Evolutionary conservation across 2,888 invertebrate species (phyloP), one percentile per base, ranked within the genome.

Genomic region (Sialis fuliginosa): DNA sequence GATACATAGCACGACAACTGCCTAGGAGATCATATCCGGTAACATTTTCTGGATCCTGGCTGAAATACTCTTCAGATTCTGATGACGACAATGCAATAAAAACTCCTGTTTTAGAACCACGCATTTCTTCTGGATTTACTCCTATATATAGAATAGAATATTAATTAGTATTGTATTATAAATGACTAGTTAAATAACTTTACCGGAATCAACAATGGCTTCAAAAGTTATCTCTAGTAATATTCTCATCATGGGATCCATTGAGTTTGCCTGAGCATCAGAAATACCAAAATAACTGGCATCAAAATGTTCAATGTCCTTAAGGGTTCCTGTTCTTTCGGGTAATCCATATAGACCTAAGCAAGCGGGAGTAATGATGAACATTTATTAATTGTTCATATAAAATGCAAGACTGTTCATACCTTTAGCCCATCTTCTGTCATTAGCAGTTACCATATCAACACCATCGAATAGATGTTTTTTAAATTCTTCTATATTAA

Each of bases 1-100:
- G 84, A 59, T 92, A 73, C 89, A 93, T 91, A 5, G 90, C 86
- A 50, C 89, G 76, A 54, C 83, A 82, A 62, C 89, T 89, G 35
- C 93, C 73, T 61, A 9, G 45, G 51, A 42, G 13, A 30, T 22
- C 22, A n/a, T 22, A 42, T 6, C n/a, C 30, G 6, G 22, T n/a
- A 10, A n/a, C 30, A 7, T 22, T n/a, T 9, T 35, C 10, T 9
- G 9, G 9, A n/a, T 35, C 35, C 3, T 35, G 10, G 13, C 13
- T 13, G 5, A 6, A 39, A 7, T 6, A 9, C 8, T 81, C 81
- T 54, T 79, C 79, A 1, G 81, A 75, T 58, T 86, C 85, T 1
- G 80, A 79, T 50, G 75, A 75, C 52, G 79, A 79, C 6, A 77
- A 72, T 22, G 83, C 86, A 33, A 86, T 66, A 58, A 77, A 83